Conservation (phyloP, 2,888 invertebrate genomes). For the Rhodophaea formosa region DNA sequence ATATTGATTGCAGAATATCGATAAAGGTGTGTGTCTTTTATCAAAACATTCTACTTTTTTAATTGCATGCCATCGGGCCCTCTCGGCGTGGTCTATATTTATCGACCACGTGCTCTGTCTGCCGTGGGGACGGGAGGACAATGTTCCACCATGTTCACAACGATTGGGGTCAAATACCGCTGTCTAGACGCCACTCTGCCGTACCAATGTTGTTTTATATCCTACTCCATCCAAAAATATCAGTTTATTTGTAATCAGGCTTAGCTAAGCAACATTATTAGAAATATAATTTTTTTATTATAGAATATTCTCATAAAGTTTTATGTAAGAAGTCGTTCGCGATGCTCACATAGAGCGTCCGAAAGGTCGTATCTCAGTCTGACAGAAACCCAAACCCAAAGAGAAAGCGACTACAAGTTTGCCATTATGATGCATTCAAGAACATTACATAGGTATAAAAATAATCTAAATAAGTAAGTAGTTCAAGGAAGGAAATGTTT, state of each 20-base stretch:
- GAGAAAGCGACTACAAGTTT: constrained; percentile 39
- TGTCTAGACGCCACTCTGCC: constrained; percentile 42
- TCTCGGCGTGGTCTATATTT: constrained; percentile 53
- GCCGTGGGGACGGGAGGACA: constrained; percentile 45
- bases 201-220: not conserved
- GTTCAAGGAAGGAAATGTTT: constrained; percentile 13
- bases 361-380: constrained; percentile 24
- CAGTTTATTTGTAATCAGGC: not conserved
- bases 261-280: not conserved
- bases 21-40: no score
- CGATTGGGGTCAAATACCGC: constrained; percentile 64
- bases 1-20: no score
- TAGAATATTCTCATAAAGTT: not conserved
- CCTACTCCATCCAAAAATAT: not conserved
- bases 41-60: constrained; percentile 6
- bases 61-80: constrained; percentile 18
- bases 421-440: not conserved
- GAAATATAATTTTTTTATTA: not conserved
- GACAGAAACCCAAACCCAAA: constrained; percentile 22
- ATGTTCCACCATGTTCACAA: constrained; percentile 46
- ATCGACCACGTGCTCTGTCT: constrained; percentile 60
- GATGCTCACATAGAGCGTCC: constrained; percentile 15
- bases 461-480: no score
- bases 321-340: not conserved
- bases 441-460: no score